These are phyloP conservation scores for Pseudococcus jackbeardsleyi DNA, from an alignment of 2,888 invertebrate genomes.

Conservation along the genomic window DNA sequence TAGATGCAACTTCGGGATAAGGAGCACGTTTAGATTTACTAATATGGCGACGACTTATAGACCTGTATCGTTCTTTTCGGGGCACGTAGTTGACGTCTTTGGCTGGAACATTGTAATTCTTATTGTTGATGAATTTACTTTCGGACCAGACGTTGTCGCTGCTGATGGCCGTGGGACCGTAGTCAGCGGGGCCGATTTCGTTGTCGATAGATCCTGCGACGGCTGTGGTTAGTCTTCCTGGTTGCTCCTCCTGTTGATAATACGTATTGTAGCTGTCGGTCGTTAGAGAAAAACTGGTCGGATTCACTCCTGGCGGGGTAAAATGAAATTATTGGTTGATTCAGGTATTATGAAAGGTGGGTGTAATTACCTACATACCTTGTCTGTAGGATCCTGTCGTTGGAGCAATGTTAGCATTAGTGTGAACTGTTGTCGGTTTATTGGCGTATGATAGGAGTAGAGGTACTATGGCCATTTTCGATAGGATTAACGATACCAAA, in stretches of 20 bases:
- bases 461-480: slow-evolving; percentile 63
- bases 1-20: slow-evolving; percentile 35
- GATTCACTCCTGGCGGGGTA: slow-evolving; percentile 26
- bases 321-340: not conserved
- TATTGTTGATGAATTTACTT: slow-evolving; percentile 19
- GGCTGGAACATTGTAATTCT: not conserved
- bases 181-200: slow-evolving; percentile 19
- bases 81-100: slow-evolving; percentile 35
- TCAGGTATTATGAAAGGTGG: not conserved
- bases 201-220: slow-evolving; percentile 16
- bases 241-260: slow-evolving; percentile 57
- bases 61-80: slow-evolving; percentile 46
- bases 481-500: slow-evolving; percentile 58
- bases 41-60: slow-evolving; percentile 3
- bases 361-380: slow-evolving; percentile 11
- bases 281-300: slow-evolving; percentile 25
- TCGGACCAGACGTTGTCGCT: slow-evolving; percentile 54
- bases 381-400: slow-evolving; percentile 53
- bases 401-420: not conserved
- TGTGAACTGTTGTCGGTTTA: not conserved
- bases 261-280: slow-evolving; percentile 50
- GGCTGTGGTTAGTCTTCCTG: slow-evolving; percentile 53
- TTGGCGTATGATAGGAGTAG: slow-evolving; percentile 55
- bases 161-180: not conserved
- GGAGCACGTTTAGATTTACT: not conserved